Conservation (phyloP, 1,140 invertebrate genomes). For the Hyles euphorbiae region DNA sequence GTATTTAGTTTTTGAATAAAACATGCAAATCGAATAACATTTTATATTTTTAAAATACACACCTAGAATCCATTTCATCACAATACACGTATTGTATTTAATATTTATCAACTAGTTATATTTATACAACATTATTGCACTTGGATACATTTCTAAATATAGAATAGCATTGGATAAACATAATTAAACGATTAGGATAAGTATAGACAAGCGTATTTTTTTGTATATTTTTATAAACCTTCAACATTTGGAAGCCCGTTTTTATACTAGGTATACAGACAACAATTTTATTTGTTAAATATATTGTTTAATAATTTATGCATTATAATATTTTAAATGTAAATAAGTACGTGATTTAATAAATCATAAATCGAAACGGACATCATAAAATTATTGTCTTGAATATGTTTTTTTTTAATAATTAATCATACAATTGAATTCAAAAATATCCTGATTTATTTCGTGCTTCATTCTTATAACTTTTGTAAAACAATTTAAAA, state of each 20-base stretch:
- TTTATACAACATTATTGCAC: constrained; percentile 67
- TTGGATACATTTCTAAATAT: constrained; percentile 44
- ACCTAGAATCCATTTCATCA: constrained; percentile 65
- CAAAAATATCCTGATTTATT: no score
- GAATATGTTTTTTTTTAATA: no score
- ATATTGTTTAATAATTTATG: background rate
- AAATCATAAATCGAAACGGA: no score
- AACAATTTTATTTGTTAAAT: constrained; percentile 1
- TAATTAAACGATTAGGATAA: constrained; percentile 14
- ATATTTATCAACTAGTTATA: constrained; percentile 24
- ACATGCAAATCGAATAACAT: constrained; percentile 54
- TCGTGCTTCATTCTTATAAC: no score
- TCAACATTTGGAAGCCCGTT: constrained; percentile 35
- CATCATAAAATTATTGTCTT: no score
- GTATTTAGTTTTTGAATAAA: no score
- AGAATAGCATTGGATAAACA: constrained; percentile 23
- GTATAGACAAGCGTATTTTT: constrained; percentile 15
- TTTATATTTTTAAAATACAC: constrained; percentile 73
- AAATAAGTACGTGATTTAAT: no score
- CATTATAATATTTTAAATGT: no score
- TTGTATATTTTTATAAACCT: constrained; percentile 18
- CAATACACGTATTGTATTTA: constrained; percentile 52
- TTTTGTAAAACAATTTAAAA: no score
- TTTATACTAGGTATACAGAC: constrained; percentile 26
- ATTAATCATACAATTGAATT: no score